Evolutionary conservation across 2,797 vertebrate species (phyloP).

Genomic region (Myioborus melanocephalus): DNA sequence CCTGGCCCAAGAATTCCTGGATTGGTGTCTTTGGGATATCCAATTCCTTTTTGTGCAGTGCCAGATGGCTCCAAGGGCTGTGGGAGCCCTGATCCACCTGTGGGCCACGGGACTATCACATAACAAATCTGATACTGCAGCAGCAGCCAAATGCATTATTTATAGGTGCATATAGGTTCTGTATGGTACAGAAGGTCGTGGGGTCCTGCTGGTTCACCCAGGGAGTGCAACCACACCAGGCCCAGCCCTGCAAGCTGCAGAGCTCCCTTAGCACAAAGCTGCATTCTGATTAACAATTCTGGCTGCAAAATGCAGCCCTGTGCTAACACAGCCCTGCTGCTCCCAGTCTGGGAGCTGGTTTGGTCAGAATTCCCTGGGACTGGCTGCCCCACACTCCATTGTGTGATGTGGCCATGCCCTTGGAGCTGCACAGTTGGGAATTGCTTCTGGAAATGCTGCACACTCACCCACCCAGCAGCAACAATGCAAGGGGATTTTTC

Average conservation of each 20-base stretch:
- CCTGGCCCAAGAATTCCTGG: background rate
- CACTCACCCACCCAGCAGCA: background rate
- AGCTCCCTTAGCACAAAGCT: background rate
- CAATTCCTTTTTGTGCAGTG: background rate
- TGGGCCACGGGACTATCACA: background rate
- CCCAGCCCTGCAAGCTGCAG: background rate
- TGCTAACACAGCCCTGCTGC: background rate
- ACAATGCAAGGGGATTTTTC: background rate
- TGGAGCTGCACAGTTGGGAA: background rate
- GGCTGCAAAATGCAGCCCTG: background rate
- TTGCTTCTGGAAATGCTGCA: background rate
- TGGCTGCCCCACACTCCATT: background rate
- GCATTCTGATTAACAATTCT: background rate
- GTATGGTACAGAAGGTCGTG: fast-evolving
- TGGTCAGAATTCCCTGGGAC: background rate
- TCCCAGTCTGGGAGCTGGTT: background rate
- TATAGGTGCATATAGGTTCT: background rate
- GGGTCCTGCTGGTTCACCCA: background rate
- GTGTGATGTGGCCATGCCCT: background rate
- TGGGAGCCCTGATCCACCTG: background rate
- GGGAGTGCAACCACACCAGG: background rate
- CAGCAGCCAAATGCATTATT: background rate
- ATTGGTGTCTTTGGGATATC: background rate
- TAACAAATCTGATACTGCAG: background rate
- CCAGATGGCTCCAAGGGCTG: background rate